Evolutionary conservation across 2,888 invertebrate species (phyloP).

Genomic region (Ischnus inquisitorius): DNA sequence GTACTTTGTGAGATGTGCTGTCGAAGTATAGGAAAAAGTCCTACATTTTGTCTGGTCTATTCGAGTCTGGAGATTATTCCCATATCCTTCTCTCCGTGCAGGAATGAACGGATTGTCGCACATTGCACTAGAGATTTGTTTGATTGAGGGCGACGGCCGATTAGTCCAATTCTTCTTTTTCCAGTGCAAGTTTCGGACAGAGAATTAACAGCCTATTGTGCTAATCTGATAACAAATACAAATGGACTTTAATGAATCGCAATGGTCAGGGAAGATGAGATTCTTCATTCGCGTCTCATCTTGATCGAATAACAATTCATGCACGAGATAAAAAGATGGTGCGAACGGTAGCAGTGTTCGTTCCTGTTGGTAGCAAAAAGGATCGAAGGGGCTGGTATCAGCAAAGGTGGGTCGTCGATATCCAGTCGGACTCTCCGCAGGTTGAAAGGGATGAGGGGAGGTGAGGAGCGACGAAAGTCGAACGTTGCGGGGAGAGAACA

Average conservation of each 20-base stretch:
- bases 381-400: slow-evolving; percentile 55
- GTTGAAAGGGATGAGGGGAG: slow-evolving; percentile 11
- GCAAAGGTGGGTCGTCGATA: slow-evolving; percentile 76
- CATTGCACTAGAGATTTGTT: too few relatives aligned
- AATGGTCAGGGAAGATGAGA: not conserved
- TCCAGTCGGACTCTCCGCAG: slow-evolving; percentile 42
- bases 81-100: too few relatives aligned
- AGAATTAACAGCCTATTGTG: too few relatives aligned
- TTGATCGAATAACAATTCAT: not conserved
- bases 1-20: too few relatives aligned
- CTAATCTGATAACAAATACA: too few relatives aligned
- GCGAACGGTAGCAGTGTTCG: slow-evolving; percentile 24
- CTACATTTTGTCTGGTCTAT: too few relatives aligned
- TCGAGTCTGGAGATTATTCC: too few relatives aligned
- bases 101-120: too few relatives aligned
- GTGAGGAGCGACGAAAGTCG: slow-evolving; percentile 59
- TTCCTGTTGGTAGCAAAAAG: slow-evolving; percentile 26
- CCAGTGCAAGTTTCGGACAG: too few relatives aligned
- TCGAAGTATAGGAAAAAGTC: too few relatives aligned
- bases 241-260: not conserved
- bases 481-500: slow-evolving; percentile 61
- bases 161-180: too few relatives aligned
- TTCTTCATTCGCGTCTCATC: not conserved
- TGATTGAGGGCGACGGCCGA: too few relatives aligned
- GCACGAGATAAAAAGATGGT: not conserved